A percentile compares a stretch with the other conserved stretches of the same genome.
Conservation (phyloP, 2,797 vertebrate species). For the Sebastolobus altivelis region DNA sequence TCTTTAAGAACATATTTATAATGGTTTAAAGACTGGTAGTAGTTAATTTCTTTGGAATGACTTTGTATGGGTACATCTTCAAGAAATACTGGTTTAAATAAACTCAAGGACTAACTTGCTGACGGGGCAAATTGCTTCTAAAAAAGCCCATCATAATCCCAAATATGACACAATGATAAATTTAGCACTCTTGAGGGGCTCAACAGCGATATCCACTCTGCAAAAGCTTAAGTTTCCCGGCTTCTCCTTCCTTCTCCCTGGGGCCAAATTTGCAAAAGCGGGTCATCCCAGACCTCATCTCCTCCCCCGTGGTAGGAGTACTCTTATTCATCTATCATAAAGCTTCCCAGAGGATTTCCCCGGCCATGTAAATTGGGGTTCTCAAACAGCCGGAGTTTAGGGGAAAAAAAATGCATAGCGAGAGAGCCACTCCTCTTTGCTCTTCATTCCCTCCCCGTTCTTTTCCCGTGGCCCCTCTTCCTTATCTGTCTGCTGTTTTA, state of each 20-base stretch:
- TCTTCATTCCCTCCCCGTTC: slow-evolving; percentile 21
- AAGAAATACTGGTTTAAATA: slow-evolving; percentile 8
- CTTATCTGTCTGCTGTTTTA: slow-evolving; percentile 81
- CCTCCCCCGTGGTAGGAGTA: slow-evolving; percentile 61
- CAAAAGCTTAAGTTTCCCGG: slow-evolving; percentile 76
- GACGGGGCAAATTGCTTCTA: slow-evolving; percentile 22
- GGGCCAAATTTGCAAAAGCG: slow-evolving; percentile 84
- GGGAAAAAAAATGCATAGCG: slow-evolving; percentile 62
- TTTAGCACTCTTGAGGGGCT: slow-evolving; percentile 62
- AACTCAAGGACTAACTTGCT: slow-evolving; percentile 25
- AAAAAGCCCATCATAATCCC: slow-evolving; percentile 57
- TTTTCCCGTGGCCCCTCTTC: slow-evolving; percentile 33
- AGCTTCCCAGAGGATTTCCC: slow-evolving; percentile 78
- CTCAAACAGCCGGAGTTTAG: slow-evolving; percentile 70
- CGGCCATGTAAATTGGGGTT: slow-evolving; percentile 73
- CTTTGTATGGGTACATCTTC: not conserved
- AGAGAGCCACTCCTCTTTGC: slow-evolving; percentile 48
- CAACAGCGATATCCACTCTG: slow-evolving; percentile 62
- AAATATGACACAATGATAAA: slow-evolving; percentile 77
- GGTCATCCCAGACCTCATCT: slow-evolving; percentile 79
- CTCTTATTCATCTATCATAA: slow-evolving; percentile 82
- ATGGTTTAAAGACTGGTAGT: not conserved
- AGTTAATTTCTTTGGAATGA: not conserved
- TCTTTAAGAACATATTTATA: not conserved
- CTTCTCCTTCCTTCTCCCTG: slow-evolving; percentile 76